A percentile compares a stretch with the other conserved stretches of the same genome.
phyloP scores from a whole-genome alignment of 2,113 vertebrate species.

The Octodon degus region DNA sequence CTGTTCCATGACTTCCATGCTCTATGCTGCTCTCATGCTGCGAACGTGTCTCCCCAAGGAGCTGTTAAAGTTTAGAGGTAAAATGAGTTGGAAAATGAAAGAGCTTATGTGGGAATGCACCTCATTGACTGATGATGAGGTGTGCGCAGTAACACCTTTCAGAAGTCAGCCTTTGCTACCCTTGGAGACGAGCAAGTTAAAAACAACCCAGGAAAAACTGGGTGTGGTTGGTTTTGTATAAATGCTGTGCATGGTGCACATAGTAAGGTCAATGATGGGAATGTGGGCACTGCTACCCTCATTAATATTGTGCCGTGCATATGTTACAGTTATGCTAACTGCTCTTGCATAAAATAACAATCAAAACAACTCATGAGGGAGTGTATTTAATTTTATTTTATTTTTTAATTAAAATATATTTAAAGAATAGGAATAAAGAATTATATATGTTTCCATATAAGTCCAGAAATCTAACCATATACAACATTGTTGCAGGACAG shows the following conservation, averaged over 20 bases:
- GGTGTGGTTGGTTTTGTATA: not conserved
- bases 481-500: no score
- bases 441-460: no score
- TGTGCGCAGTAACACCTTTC: not conserved
- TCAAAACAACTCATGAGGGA: not conserved
- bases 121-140: not conserved
- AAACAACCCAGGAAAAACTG: not conserved
- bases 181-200: not conserved
- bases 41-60: not conserved
- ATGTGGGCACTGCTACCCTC: not conserved
- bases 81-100: constrained; percentile 27
- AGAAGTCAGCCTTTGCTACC: not conserved
- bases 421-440: no score
- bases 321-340: not conserved
- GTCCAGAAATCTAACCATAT: no score
- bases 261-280: not conserved
- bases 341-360: not conserved
- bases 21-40: not conserved
- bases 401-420: no score
- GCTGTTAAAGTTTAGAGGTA: not conserved
- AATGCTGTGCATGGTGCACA: not conserved
- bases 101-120: not conserved
- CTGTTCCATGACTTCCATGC: not conserved
- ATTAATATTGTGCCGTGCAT: not conserved
- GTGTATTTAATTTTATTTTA: not conserved